Base-by-base conservation (phyloP, 2,888 invertebrate genomes). In the Prostheceraeus crozeri region DNA sequence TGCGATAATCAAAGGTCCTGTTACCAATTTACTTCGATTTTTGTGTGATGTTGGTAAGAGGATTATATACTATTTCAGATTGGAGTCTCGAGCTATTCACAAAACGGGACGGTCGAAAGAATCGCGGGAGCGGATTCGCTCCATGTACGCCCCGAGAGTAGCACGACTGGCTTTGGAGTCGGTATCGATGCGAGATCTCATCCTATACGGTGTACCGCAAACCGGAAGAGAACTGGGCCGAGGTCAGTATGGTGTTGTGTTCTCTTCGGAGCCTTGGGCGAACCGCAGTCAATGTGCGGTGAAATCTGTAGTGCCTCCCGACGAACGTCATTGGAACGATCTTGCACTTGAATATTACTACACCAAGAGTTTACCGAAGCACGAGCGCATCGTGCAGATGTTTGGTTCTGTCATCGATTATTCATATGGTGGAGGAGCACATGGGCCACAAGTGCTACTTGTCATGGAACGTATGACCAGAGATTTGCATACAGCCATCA, bases 341-440 rank as follows among this genome's bases (percentile, higher is more conserved):
- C 78, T 89, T 1, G 87, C 89, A 1, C 84, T 89, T 84, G 89
- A 89, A 76, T 88, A 88, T 79, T 87, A 86, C 74, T 88, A 88
- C 69, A 87, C 88, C 52, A 83, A 85, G 85, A 84, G 31, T 33
- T 16, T 89, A 66, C 86, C 88, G 0, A 82, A 84, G 54, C 88
- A 89, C 77, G 83, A 85, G 2, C 81, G 87, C 61, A 84, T 89
- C 8, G 75, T 73, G 30, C 67, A 68, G 3, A 63, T 88, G 46
- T 76, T 82, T 58, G 89, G 88, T 3, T 87, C 87, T 0, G 83
- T 89, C 10, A 85, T 89, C 61, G 87, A 87, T 77, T 83, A 85
- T 67, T 80, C 81, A 23, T 85, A 85, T 68, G 77, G 76, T 21
- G 58, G 33, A 28, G 82, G 82, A n/a, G 83, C 83, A 1, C 81